Conservation (phyloP, 2,113 vertebrate species). For the Triplophysa tibetana region DNA sequence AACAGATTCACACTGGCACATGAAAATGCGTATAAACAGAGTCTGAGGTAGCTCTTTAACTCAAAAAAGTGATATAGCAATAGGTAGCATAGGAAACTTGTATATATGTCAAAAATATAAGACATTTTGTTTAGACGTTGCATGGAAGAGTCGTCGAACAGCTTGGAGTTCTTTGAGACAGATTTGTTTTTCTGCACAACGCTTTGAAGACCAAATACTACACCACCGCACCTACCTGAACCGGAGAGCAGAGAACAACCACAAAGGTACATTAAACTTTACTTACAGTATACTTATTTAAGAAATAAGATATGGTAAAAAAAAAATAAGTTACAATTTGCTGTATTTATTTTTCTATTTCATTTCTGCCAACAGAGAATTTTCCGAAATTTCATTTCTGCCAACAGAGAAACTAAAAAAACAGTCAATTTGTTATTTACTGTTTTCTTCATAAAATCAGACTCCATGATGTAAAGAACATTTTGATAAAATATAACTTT, state of each 20-base stretch:
- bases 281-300: neutral
- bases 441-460: no score
- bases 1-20: constrained; percentile 13
- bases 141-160: constrained; percentile 29
- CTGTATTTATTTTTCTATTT: no score
- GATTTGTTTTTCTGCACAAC: neutral
- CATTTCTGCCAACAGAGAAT: no score
- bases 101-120: neutral
- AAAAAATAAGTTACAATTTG: no score
- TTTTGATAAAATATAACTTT: no score
- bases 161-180: constrained; percentile 6
- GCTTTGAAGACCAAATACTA: neutral
- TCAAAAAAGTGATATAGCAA: neutral
- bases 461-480: no score
- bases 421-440: no score
- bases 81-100: neutral
- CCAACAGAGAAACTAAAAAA: no score
- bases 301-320: no score
- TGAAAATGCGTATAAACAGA: constrained; percentile 5
- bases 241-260: neutral
- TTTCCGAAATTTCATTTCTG: no score
- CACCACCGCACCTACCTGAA: neutral
- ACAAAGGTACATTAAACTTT: constrained; percentile 24
- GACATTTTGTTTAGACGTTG: neutral
- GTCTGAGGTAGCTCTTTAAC: neutral